These are phyloP conservation scores for Rhamnusium bicolor DNA, from an alignment of 2,888 invertebrate genomes.

Conservation along the genomic window DNA sequence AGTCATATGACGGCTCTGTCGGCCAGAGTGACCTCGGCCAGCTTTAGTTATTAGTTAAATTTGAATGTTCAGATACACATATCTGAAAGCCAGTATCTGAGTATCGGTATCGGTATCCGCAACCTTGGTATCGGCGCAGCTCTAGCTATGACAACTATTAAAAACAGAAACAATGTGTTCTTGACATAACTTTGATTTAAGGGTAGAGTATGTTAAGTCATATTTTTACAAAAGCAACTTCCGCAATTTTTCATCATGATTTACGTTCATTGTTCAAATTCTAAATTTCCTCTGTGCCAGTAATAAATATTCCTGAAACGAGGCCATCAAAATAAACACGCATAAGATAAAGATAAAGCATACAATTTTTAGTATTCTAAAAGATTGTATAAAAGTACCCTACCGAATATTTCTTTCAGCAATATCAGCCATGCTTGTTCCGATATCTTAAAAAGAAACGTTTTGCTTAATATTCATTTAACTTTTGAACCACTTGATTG, in stretches of 20 bases:
- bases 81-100: too few species aligned
- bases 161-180: too few species aligned
- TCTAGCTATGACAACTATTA: too few species aligned
- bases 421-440: neutral
- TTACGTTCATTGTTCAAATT: neutral
- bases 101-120: too few species aligned
- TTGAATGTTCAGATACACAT: too few species aligned
- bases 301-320: neutral
- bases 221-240: neutral
- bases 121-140: too few species aligned
- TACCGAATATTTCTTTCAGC: neutral
- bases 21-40: too few species aligned
- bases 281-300: slow-evolving; percentile 3
- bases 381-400: neutral
- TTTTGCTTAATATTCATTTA: neutral
- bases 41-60: too few species aligned
- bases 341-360: neutral
- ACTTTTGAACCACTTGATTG: neutral
- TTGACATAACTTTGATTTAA: too few species aligned
- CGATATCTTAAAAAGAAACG: neutral
- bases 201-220: too few species aligned
- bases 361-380: neutral
- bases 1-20: too few species aligned
- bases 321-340: neutral
- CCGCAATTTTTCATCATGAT: neutral